Conservation (phyloP, 2,797 vertebrate genomes). For the Clarias fuscus region DNA sequence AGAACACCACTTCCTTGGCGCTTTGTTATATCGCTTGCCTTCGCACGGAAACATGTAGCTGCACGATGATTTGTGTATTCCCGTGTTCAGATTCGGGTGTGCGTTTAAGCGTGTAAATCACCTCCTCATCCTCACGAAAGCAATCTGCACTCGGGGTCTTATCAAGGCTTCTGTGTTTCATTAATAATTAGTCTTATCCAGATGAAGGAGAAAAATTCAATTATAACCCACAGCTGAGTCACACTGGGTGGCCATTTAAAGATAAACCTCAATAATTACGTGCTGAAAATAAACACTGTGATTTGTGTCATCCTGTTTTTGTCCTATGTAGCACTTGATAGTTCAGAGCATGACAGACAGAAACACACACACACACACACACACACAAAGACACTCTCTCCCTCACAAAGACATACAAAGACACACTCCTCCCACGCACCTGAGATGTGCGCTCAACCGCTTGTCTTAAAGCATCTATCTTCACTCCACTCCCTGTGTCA, state of each 20-base stretch:
- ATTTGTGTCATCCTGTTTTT: constrained; percentile 42
- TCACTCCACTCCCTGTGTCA: background rate
- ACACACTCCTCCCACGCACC: background rate
- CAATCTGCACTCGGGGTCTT: constrained; percentile 15
- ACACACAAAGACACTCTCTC: background rate
- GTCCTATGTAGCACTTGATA: constrained; percentile 33
- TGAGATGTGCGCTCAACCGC: background rate
- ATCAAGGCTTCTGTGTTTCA: constrained; percentile 26
- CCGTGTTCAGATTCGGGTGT: background rate
- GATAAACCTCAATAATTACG: constrained; percentile 45
- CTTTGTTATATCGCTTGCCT: background rate
- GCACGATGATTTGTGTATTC: background rate
- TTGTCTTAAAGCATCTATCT: constrained; percentile 13
- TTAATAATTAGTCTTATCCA: constrained; percentile 34
- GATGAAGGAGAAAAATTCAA: constrained; percentile 40
- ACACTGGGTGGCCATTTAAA: constrained; percentile 38
- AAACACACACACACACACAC: background rate
- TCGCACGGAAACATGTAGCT: background rate
- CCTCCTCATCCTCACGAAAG: background rate
- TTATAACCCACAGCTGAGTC: constrained; percentile 42
- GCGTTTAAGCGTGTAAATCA: background rate
- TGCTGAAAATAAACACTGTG: constrained; percentile 39
- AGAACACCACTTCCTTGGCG: background rate
- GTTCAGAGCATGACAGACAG: background rate
- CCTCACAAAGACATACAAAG: background rate